A percentile compares a stretch with the other conserved stretches of the same genome.
Evolutionary conservation across 2,113 vertebrate genomes (phyloP).

Genomic region (Lycocorax pyrrhopterus): DNA sequence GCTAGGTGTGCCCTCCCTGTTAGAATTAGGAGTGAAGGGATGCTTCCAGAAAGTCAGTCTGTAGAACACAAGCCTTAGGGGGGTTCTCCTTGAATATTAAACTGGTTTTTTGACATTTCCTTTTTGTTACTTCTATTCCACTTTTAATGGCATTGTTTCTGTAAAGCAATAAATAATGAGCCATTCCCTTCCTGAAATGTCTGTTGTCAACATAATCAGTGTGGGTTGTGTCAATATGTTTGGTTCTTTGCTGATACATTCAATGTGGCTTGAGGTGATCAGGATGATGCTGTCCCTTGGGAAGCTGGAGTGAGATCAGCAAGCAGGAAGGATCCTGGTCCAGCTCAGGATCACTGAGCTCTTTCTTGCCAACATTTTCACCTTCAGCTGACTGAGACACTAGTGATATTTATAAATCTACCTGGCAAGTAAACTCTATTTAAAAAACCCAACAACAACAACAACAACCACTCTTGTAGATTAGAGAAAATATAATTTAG

Average conservation of each 20-base stretch:
- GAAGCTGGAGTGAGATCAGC: not conserved
- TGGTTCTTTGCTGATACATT: not conserved
- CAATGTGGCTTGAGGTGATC: rapidly evolving
- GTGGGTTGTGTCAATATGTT: not conserved
- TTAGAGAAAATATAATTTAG: constrained; percentile 29
- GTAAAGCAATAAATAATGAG: not conserved
- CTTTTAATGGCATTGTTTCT: not conserved
- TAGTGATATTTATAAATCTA: not conserved
- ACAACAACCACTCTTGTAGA: not conserved
- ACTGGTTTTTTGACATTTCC: not conserved
- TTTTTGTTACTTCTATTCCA: not conserved
- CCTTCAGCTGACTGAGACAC: not conserved
- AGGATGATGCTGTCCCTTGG: not conserved
- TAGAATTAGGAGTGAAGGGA: not conserved
- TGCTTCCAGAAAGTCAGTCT: not conserved
- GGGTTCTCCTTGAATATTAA: not conserved
- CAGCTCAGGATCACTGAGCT: not conserved
- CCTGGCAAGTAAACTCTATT: not conserved
- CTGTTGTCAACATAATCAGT: not conserved
- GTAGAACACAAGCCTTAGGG: not conserved
- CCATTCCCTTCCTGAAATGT: not conserved
- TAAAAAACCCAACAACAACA: not conserved
- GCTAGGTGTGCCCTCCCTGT: not conserved
- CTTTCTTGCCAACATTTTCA: not conserved
- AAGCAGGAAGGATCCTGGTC: not conserved